A percentile compares a stretch with the other conserved stretches of the same genome.
These are phyloP conservation scores for Homarus gammarus DNA, from an alignment of 2,888 invertebrate species.

Conservation along the genomic window DNA sequence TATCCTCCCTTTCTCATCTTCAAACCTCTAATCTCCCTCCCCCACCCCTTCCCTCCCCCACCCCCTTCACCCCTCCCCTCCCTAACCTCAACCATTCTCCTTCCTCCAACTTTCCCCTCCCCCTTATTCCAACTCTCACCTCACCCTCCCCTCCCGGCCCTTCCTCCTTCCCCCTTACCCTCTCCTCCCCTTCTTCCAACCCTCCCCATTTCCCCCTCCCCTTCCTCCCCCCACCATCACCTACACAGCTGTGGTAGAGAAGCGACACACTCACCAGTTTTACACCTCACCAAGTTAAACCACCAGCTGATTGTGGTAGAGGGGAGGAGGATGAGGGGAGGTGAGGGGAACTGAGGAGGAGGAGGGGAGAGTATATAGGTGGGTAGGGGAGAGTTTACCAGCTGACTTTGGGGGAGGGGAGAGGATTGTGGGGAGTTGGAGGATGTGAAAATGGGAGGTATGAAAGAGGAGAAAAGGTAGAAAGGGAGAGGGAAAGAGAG, in stretches of 20 bases:
- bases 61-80: no score
- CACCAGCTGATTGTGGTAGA: not conserved
- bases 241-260: not conserved
- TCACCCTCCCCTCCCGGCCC: conserved; percentile 5
- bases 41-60: no score
- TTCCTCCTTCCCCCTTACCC: not conserved
- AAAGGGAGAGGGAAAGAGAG: no score
- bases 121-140: not conserved
- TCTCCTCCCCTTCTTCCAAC: not conserved
- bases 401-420: no score
- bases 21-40: no score
- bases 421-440: no score
- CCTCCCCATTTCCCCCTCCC: not conserved
- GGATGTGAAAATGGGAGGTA: no score
- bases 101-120: no score
- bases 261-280: not conserved
- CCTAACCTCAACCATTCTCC: no score
- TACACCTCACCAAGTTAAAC: not conserved
- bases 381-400: no score
- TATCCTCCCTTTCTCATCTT: no score
- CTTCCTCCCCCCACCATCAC: not conserved
- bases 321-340: not conserved
- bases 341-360: not conserved
- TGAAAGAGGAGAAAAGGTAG: no score
- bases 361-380: not conserved